These are phyloP conservation scores for Phocoena phocoena DNA, from an alignment of 2,113 vertebrate genomes.

Conservation along the genomic window DNA sequence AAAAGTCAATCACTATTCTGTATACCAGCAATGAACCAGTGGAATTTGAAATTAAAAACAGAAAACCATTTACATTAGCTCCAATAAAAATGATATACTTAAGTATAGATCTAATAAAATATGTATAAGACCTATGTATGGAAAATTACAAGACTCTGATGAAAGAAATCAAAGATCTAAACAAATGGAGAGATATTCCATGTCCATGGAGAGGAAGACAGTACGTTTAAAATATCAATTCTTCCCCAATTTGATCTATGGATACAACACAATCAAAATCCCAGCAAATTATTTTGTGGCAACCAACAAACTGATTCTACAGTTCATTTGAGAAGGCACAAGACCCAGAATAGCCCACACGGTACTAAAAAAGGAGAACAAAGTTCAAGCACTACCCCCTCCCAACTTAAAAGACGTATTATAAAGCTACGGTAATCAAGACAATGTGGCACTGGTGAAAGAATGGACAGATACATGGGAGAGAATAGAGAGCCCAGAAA, in stretches of 20 bases:
- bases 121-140: background rate
- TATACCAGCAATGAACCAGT: background rate
- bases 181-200: background rate
- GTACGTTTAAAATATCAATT: too few species aligned
- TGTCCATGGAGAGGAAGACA: background rate
- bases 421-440: background rate
- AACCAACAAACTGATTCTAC: background rate
- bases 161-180: background rate
- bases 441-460: background rate
- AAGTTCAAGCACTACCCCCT: background rate
- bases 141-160: background rate
- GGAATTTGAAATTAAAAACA: background rate
- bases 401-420: too few species aligned
- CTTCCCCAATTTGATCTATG: background rate
- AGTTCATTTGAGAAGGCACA: background rate
- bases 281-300: background rate
- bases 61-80: background rate
- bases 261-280: background rate
- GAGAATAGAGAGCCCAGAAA: background rate
- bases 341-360: background rate
- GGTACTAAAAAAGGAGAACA: background rate
- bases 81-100: background rate
- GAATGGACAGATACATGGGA: background rate
- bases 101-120: background rate
- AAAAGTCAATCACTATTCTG: background rate